phyloP scores from a whole-genome alignment of 2,888 invertebrate species.

The Rotaria sp. region DNA sequence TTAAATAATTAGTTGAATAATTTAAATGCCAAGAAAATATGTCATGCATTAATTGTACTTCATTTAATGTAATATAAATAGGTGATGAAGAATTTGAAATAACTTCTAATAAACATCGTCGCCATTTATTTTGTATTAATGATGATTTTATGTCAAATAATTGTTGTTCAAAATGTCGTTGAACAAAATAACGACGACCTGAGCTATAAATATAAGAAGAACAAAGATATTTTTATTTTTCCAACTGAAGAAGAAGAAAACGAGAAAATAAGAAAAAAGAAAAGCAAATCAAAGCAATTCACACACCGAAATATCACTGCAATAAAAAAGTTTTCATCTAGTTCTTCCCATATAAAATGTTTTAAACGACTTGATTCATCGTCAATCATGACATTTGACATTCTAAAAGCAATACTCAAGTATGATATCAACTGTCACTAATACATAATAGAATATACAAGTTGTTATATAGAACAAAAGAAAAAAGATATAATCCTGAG shows the following conservation, averaged over 20 bases:
- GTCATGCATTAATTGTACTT: not conserved
- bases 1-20: not conserved
- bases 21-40: not conserved
- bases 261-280: too few species aligned
- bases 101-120: not conserved
- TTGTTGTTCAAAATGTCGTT: conserved; percentile 14
- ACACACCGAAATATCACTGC: conserved; percentile 12
- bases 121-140: not conserved
- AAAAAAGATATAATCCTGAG: not conserved
- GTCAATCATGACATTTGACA: not conserved
- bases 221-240: too few species aligned
- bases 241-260: too few species aligned
- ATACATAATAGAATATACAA: not conserved
- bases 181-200: conserved; percentile 6
- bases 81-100: not conserved
- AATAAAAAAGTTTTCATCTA: not conserved
- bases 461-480: not conserved
- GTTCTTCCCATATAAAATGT: not conserved
- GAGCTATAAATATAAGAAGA: not conserved
- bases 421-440: not conserved
- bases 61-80: not conserved
- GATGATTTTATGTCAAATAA: not conserved
- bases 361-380: conserved; percentile 10
- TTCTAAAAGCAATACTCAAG: conserved; percentile 13
- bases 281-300: not conserved